Conservation (phyloP, 2,797 vertebrate species). For the Urosaurus nigricauda region DNA sequence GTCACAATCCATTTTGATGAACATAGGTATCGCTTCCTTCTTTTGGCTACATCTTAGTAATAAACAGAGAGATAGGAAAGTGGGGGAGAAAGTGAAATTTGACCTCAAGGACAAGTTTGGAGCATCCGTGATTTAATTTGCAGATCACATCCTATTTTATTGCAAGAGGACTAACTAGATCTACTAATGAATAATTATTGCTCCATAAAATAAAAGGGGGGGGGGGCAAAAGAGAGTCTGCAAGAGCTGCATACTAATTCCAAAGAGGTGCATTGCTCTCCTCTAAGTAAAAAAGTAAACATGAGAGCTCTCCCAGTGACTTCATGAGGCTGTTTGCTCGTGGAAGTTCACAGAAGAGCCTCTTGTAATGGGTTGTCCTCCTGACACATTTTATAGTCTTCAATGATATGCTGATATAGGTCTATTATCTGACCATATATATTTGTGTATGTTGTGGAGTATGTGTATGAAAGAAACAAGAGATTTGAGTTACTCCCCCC, state of each 20-base stretch:
- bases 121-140: constrained; percentile 81
- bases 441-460: not conserved
- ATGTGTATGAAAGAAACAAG: not conserved
- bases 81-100: constrained; percentile 40
- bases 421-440: constrained; percentile 46
- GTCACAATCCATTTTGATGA: constrained; percentile 73
- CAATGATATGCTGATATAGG: constrained; percentile 53
- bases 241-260: constrained; percentile 77
- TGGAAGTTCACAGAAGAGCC: constrained; percentile 64
- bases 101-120: constrained; percentile 74
- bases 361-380: constrained; percentile 66
- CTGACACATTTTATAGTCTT: constrained; percentile 68
- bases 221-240: constrained; percentile 31
- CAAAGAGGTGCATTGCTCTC: constrained; percentile 55
- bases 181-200: constrained; percentile 85
- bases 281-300: constrained; percentile 69
- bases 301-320: constrained; percentile 52
- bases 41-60: constrained; percentile 49
- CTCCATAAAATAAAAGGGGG: constrained; percentile 79
- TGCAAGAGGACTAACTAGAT: constrained; percentile 79
- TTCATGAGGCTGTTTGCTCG: constrained; percentile 69
- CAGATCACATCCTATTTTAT: constrained; percentile 83
- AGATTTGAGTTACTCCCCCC: too few relatives aligned
- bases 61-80: constrained; percentile 21
- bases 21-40: constrained; percentile 54